Evolutionary conservation across 2,113 vertebrate genomes (phyloP).

Genomic region (zebrafish (Danio rerio)): GRCz12tu NC_133185.1:36801501-36802000

Average conservation of each 20-base stretch:
- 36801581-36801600: background rate
- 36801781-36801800: conserved; percentile 96
- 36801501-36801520: conserved; percentile 15
- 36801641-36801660: conserved; percentile 57
- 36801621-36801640: background rate
- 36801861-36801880: conserved; percentile 97
- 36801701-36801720: conserved; percentile 93
- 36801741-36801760: conserved; percentile 93
- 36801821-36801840: conserved; percentile 92
- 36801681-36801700: conserved; percentile 97
- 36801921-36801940: conserved; percentile 45
- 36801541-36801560: background rate
- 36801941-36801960: conserved; percentile 42
- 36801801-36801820: conserved; percentile 95
- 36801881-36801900: conserved; percentile 79
- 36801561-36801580: background rate
- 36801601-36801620: background rate
- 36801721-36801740: conserved; percentile 92
- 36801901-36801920: conserved; percentile 11
- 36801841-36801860: conserved; percentile 92
- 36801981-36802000: background rate
- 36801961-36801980: background rate
- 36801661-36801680: conserved; percentile 98
- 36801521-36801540: background rate
- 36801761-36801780: conserved; percentile 98